Evolutionary conservation across 2,888 invertebrate species (phyloP).

Genomic region (Emmelina monodactyla): DNA sequence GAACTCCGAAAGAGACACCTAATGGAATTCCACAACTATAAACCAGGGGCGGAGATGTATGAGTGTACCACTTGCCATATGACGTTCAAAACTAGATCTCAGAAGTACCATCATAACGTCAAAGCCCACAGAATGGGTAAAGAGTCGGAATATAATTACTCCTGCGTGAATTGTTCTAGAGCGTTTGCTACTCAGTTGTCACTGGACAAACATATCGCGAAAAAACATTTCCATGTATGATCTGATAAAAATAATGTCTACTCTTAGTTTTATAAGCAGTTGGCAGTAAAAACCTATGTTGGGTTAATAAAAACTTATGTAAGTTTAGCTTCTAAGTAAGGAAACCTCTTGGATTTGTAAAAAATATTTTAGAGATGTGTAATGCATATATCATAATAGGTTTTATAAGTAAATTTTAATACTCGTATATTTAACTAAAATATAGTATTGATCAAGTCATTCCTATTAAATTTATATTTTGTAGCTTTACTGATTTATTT

Average conservation of each 20-base stretch:
- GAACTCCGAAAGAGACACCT: conserved; percentile 47
- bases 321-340: too few relatives aligned
- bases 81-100: conserved; percentile 52
- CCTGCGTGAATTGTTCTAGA: conserved; percentile 56
- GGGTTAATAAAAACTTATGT: too few relatives aligned
- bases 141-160: conserved; percentile 48
- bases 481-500: too few relatives aligned
- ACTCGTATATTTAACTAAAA: too few relatives aligned
- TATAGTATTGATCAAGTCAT: too few relatives aligned
- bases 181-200: conserved; percentile 60
- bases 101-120: conserved; percentile 55
- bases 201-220: conserved; percentile 60
- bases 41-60: conserved; percentile 51
- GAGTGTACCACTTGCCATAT: conserved; percentile 56
- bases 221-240: conserved; percentile 57
- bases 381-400: too few relatives aligned
- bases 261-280: too few relatives aligned
- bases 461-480: too few relatives aligned
- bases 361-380: too few relatives aligned
- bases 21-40: conserved; percentile 53
- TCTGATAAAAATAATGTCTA: conserved; percentile 25
- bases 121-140: conserved; percentile 53
- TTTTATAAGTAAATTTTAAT: too few relatives aligned
- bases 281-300: too few relatives aligned
- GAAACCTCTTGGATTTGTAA: too few relatives aligned